These are phyloP conservation scores for Clarias platycephalus DNA, from an alignment of 2,797 vertebrate genomes.

Conservation along the genomic window DNA sequence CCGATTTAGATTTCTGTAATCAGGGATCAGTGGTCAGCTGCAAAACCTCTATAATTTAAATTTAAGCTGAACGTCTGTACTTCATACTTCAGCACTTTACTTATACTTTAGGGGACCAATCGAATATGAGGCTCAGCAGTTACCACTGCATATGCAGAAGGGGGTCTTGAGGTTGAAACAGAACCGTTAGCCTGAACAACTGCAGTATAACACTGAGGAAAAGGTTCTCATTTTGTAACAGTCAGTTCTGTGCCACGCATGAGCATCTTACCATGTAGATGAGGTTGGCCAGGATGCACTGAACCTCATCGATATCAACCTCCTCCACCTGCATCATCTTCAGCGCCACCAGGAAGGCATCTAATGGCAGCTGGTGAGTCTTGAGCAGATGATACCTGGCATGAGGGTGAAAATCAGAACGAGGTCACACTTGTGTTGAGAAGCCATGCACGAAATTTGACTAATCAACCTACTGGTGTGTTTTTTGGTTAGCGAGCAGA, in stretches of 20 bases:
- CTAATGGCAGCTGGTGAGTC: slow-evolving; percentile 92
- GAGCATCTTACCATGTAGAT: slow-evolving; percentile 87
- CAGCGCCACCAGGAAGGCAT: slow-evolving; percentile 89
- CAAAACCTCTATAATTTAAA: background rate
- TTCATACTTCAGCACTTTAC: background rate
- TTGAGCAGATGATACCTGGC: slow-evolving; percentile 86
- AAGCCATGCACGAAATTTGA: background rate
- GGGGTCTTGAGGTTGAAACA: background rate
- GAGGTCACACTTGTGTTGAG: background rate
- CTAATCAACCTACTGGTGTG: background rate
- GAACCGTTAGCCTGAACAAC: background rate
- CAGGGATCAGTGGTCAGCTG: too few relatives aligned
- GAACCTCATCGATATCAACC: slow-evolving; percentile 93
- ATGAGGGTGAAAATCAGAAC: background rate
- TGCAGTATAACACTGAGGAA: background rate
- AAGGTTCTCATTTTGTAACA: background rate
- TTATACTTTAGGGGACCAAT: background rate
- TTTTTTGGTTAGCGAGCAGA: background rate
- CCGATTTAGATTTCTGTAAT: too few relatives aligned
- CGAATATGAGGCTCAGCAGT: background rate
- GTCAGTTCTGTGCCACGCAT: background rate
- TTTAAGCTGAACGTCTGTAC: background rate
- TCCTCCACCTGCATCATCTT: slow-evolving; percentile 93
- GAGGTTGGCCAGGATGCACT: slow-evolving; percentile 94
- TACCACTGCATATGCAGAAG: background rate